A percentile compares a stretch with the other conserved stretches of the same genome.
These are phyloP conservation scores for Drosophila neocordata DNA, from an alignment of 1,140 invertebrate genomes.

Conservation along the genomic window DNA sequence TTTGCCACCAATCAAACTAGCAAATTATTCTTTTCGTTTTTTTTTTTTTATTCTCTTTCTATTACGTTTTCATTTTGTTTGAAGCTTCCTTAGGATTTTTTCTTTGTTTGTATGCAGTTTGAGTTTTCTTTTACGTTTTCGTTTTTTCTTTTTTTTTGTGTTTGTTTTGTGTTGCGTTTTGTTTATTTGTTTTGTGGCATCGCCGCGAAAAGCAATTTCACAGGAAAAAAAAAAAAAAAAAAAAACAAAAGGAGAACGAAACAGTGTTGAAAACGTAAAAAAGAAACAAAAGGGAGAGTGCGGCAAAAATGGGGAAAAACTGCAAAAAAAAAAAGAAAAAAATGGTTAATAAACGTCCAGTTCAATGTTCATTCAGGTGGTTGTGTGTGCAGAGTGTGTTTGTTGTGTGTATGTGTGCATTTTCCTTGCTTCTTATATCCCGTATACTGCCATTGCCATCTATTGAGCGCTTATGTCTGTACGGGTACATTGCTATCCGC, in stretches of 20 bases:
- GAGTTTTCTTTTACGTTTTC: not conserved
- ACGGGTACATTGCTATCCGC: constrained; percentile 79
- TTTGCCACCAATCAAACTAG: constrained; percentile 13
- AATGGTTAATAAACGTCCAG: constrained; percentile 58
- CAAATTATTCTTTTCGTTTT: not conserved
- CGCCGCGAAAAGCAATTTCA: constrained; percentile 53
- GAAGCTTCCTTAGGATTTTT: constrained; percentile 3
- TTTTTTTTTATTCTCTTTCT: not conserved
- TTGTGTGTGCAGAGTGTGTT: constrained; percentile 2
- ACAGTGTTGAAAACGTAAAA: not conserved
- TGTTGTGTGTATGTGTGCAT: constrained; percentile 17
- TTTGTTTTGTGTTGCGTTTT: constrained; percentile 54
- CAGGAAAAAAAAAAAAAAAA: constrained; percentile 18
- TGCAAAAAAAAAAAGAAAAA: too few relatives aligned
- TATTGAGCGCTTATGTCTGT: constrained; percentile 69
- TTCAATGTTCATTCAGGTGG: constrained; percentile 21
- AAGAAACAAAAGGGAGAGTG: constrained; percentile 2
- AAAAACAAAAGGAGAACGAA: not conserved
- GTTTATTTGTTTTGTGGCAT: constrained; percentile 52
- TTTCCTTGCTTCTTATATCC: constrained; percentile 13
- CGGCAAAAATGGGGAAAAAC: not conserved
- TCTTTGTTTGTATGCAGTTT: constrained; percentile 22
- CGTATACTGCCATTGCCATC: constrained; percentile 1
- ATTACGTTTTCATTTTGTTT: constrained; percentile 47
- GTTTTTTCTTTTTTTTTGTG: constrained; percentile 16